Evolutionary conservation across 2,888 invertebrate species (phyloP).

Genomic region (Melanostoma scalare): DNA sequence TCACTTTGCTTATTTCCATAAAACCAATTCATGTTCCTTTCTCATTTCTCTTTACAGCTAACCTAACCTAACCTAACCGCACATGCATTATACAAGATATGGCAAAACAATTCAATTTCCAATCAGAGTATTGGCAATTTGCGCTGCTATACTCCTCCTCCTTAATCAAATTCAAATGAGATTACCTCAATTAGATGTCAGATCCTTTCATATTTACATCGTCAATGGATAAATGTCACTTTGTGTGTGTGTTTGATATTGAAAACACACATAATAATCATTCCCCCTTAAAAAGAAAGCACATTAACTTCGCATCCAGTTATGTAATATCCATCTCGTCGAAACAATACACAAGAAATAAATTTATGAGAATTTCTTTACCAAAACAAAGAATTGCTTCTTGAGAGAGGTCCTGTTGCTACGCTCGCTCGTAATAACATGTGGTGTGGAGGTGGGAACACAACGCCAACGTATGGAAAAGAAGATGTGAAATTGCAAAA

Average conservation of each 20-base stretch:
- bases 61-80: too few species aligned
- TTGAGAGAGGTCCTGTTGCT: slow-evolving; percentile 12
- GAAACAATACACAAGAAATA: slow-evolving; percentile 24
- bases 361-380: slow-evolving; percentile 26
- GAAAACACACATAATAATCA: slow-evolving; percentile 38
- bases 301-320: slow-evolving; percentile 5
- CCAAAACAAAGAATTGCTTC: slow-evolving; percentile 2
- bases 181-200: slow-evolving; percentile 69
- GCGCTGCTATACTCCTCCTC: slow-evolving; percentile 22
- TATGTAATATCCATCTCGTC: slow-evolving; percentile 1
- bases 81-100: not conserved
- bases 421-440: not conserved
- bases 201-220: slow-evolving; percentile 55
- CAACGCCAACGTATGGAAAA: not conserved
- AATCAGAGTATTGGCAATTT: slow-evolving; percentile 54
- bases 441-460: not conserved
- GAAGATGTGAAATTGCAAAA: slow-evolving; percentile 54
- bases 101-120: slow-evolving; percentile 16
- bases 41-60: not conserved
- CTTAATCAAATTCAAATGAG: slow-evolving; percentile 62
- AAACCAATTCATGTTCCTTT: slow-evolving; percentile 46
- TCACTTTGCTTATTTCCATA: slow-evolving; percentile 21
- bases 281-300: slow-evolving; percentile 8
- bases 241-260: slow-evolving; percentile 30
- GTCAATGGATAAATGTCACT: slow-evolving; percentile 51